Evolutionary conservation across 1,140 invertebrate species (phyloP), one percentile per base, ranked within the genome.

Genomic region (Drosophila oshimai): DNA sequence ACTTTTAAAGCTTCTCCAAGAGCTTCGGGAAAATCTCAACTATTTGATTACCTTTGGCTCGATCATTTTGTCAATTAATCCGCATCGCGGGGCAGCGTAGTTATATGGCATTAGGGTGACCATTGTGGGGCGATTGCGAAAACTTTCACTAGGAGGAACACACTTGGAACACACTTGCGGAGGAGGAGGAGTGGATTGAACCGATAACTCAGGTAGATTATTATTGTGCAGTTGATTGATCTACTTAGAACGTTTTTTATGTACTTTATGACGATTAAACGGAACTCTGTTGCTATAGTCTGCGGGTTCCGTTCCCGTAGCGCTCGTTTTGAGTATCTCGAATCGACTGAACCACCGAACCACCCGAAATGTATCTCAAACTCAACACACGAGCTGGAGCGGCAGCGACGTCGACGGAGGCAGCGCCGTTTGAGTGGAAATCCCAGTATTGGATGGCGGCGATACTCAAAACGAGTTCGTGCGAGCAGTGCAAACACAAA

Each of bases 61-160:
- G 74, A 92, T 92, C 92, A 93, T 92, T 89, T 93, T 93, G 75
- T 93, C 92, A 78, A 93, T 92, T 92, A 93, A 92, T 77, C 92
- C 91, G 90, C 92, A 92, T 44, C 92, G 86, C 54, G 91, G 89
- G 73, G 92, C 91, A 55, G 92, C 78, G 76, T 92, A 93, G 87
- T 91, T 92, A 68, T 92, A 93, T 60, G 92, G 92, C 92, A 93
- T 93, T 89, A 93, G 89, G 89, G 92, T 93, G 83, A 93, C 92
- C 92, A 93, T 93, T 87, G 70, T 89, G 61, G 20, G 33, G 29
- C n/a, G 13, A 45, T 55, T n/a, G 9, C 12, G 7, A 28, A 22
- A 28, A 72, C 61, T 67, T 72, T 67, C 47, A 58, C 74, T 76
- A 31, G 36, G 13, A 50, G 50, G 28, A 20, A 45, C 10, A 15